Conservation (phyloP, 2,797 vertebrate species). For the Manis javanica region DNA sequence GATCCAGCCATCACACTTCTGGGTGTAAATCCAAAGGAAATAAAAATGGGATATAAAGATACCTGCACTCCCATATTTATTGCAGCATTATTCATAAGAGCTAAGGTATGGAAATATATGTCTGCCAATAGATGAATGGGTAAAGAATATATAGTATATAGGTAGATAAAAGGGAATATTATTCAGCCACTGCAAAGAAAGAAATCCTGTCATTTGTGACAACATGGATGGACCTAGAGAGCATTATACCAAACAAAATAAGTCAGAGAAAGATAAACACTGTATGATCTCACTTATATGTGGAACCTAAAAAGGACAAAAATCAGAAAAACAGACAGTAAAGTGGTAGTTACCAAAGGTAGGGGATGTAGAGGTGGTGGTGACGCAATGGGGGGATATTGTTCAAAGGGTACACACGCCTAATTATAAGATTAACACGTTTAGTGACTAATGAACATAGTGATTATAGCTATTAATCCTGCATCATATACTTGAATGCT, state of each 20-base stretch:
- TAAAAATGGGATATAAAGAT: not conserved
- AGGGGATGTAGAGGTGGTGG: not conserved
- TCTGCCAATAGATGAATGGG: not conserved
- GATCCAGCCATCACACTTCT: not conserved
- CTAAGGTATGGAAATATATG: not conserved
- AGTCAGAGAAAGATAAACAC: not conserved
- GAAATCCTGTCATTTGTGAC: not conserved
- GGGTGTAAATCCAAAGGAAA: not conserved
- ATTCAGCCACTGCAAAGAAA: not conserved
- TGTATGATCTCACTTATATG: not conserved
- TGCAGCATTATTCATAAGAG: not conserved
- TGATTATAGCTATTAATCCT: not conserved
- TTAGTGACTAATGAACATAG: not conserved
- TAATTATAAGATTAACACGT: not conserved
- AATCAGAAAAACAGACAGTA: not conserved
- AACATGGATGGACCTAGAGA: not conserved
- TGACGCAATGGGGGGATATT: not conserved
- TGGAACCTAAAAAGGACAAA: not conserved
- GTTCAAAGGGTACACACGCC: not conserved
- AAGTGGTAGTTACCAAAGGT: not conserved
- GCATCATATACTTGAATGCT: not conserved
- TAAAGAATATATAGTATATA: not conserved
- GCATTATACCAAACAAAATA: not conserved
- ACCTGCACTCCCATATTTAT: not conserved
- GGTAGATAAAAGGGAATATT: not conserved